Evolutionary conservation across 53 echinoderm and acorn worm species (phyloP).

Genomic region (Zoroaster sp.): DNA sequence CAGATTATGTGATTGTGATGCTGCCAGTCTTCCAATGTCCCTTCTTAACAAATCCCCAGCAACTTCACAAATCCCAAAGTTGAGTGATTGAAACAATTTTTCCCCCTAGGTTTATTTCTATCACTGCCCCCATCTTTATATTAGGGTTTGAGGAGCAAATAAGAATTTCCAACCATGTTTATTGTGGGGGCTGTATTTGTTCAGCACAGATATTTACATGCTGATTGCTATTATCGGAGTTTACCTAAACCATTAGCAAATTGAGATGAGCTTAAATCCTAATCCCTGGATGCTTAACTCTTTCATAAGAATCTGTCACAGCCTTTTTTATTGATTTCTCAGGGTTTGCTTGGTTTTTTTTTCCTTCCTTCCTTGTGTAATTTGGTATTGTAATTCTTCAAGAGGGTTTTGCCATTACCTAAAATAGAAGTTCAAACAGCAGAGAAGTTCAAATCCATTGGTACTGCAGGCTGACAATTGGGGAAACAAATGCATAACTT

Average conservation of each 20-base stretch:
- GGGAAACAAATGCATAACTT: no score
- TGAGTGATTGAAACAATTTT: not conserved
- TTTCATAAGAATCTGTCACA: not conserved
- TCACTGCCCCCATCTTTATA: not conserved
- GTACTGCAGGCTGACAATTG: no score
- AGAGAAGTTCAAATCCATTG: no score
- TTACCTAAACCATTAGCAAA: not conserved
- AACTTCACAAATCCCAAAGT: no score
- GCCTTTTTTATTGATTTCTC: not conserved
- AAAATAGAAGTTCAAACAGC: no score
- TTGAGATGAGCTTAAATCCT: not conserved
- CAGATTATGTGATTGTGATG: no score
- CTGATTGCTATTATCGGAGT: constrained; percentile 12
- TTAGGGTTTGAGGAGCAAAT: not conserved
- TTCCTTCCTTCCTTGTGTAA: no score
- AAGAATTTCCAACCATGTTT: not conserved
- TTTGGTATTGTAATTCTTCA: no score
- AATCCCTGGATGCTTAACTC: not conserved
- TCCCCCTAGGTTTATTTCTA: not conserved
- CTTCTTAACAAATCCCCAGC: no score
- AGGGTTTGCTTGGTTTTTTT: not conserved
- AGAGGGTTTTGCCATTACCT: no score
- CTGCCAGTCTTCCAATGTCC: no score
- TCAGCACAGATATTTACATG: not conserved
- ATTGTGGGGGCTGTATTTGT: not conserved